Evolutionary conservation across 2,113 vertebrate genomes (phyloP), one percentile per base, ranked within the genome.

Genomic region (Philantomba maxwellii): DNA sequence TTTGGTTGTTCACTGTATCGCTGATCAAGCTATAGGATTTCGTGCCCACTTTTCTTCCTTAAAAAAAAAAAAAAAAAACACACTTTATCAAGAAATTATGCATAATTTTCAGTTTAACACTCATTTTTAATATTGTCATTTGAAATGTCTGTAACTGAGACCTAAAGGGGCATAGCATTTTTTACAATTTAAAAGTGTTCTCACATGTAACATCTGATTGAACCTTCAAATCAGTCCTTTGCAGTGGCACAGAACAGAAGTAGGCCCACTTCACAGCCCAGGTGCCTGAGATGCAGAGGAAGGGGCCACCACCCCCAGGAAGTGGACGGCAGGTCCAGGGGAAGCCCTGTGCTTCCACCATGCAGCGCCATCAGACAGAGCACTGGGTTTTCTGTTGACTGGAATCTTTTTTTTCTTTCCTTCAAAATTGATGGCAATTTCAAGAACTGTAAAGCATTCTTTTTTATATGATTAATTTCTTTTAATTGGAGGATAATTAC

Each of bases 281-380:
- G 47, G 14, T 9, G 13, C 28, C 51, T 2, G 16, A 53, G n/a
- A 13, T 1, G 0, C 0, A 2, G n/a, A 26, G 25, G 10, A 10
- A 21, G 33, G 64, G 58, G 28, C 57, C 16, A 9, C 83, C 49
- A 19, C 14, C 47, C n/a, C 55, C 5, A 10, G n/a, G 39, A 21
- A 14, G 36, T 30, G 30, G 43, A 5, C 26, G 0, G n/a, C 28
- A 28, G 80, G 28, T 13, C 78, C 15, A 0, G 1, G 5, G 13
- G 13, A 26, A 1, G 30, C 12, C 39, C 39, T 23, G 26, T 2
- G n/a, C 7, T 7, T 14, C 26, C 17, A 21, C 36, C 0, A 0
- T 19, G 8, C 0, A 0, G 39, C 12, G 17, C 2, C 26, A 7
- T 36, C 4, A 1, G 33, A 45, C 7, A 12, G 21, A 47, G 39